Conservation (phyloP, 2,113 vertebrate species). For the Ammodramus savannarum region DNA sequence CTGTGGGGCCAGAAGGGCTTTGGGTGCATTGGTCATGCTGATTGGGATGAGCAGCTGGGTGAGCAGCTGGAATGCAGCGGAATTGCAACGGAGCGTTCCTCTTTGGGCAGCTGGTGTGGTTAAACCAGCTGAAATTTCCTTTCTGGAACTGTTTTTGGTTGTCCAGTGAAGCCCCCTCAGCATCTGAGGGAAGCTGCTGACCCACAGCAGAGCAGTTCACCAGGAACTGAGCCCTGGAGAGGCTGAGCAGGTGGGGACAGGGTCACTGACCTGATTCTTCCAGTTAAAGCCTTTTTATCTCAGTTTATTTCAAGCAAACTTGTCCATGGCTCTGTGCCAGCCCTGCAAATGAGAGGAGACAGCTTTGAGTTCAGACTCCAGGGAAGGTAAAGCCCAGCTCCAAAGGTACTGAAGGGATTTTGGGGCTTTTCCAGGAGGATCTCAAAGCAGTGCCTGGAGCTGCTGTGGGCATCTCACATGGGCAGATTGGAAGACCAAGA, state of each 20-base stretch:
- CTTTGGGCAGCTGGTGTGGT: background rate
- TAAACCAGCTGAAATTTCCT: background rate
- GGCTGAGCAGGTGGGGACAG: background rate
- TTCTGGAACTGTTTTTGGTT: background rate
- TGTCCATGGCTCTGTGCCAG: background rate
- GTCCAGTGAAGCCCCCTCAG: background rate
- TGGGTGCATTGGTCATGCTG: accelerated
- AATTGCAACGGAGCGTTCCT: background rate
- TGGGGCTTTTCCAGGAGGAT: background rate
- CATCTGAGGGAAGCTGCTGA: background rate
- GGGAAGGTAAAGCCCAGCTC: background rate
- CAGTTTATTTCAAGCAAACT: background rate
- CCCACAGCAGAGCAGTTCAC: background rate
- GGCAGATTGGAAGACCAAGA: background rate
- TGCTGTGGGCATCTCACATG: background rate
- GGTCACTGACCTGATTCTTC: background rate
- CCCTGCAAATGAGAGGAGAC: background rate
- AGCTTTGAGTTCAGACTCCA: background rate
- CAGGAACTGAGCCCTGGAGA: background rate
- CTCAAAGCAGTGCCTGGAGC: accelerated
- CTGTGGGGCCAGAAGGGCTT: background rate
- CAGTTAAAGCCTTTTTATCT: background rate
- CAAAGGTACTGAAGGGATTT: background rate
- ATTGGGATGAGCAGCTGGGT: background rate
- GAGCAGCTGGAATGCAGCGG: background rate